phyloP scores from a whole-genome alignment of 2,888 invertebrate genomes.

The Drosophila neonasuta region DNA sequence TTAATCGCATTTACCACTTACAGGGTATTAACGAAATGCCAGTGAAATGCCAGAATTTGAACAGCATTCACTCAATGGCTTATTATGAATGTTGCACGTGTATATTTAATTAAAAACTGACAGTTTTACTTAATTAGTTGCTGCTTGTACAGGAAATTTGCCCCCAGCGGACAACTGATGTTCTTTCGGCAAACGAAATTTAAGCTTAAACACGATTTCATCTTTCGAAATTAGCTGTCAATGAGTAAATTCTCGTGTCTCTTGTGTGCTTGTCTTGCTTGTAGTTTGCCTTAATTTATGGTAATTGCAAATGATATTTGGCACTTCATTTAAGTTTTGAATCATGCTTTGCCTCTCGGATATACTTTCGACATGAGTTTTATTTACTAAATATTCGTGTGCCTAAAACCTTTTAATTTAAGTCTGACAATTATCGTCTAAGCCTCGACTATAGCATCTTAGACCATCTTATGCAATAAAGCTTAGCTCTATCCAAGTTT shows the following conservation, averaged over 20 bases:
- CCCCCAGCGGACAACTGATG: slow-evolving; percentile 17
- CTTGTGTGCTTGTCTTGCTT: neutral
- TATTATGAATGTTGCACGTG: slow-evolving; percentile 9
- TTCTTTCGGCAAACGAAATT: slow-evolving; percentile 19
- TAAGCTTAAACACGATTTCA: slow-evolving; percentile 24
- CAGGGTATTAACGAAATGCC: slow-evolving; percentile 13
- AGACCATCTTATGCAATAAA: slow-evolving; percentile 19
- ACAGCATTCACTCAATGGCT: slow-evolving; percentile 3
- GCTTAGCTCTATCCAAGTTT: slow-evolving; percentile 21
- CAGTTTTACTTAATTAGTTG: slow-evolving; percentile 47
- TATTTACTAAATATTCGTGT: neutral
- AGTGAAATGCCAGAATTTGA: slow-evolving; percentile 10
- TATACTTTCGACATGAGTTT: neutral
- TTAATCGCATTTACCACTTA: slow-evolving; percentile 11
- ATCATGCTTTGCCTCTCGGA: neutral
- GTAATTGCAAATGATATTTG: slow-evolving; percentile 23
- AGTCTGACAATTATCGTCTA: slow-evolving; percentile 20
- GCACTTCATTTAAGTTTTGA: slow-evolving; percentile 5
- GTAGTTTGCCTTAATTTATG: slow-evolving; percentile 28
- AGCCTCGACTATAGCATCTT: slow-evolving; percentile 8
- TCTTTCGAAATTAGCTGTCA: slow-evolving; percentile 30
- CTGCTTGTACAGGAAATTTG: slow-evolving; percentile 5
- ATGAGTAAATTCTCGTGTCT: slow-evolving; percentile 1
- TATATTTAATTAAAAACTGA: slow-evolving; percentile 37
- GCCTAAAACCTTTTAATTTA: neutral